Evolutionary conservation across 2,888 invertebrate species (phyloP), one percentile per base, ranked within the genome.

Genomic region (Glomeris marginata): DNA sequence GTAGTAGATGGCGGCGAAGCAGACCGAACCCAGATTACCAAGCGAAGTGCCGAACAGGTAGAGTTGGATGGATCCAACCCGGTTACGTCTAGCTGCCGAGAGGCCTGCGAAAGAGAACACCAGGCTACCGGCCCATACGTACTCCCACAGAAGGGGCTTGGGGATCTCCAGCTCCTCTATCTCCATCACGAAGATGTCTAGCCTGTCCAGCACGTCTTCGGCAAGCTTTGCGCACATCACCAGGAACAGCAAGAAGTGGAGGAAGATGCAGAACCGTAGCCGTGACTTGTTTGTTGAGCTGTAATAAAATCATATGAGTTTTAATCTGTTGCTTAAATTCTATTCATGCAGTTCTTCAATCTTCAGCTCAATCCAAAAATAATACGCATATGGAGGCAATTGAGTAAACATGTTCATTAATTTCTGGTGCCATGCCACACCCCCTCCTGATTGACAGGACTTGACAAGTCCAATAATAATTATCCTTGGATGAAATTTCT

Each of bases 241-340:
- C 66, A 91, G 77, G 68, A 87, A 87, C 61, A 95, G 73, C 55
- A 90, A 69, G 63, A 87, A 82, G 70, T 97, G 97, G 69, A 88
- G 83, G 71, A 88, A 84, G 70, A 94, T 84, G 69, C 91, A 87
- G 67, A 84, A 85, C 71, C 88, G 90, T 68, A 98, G 77, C 63
- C 95, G 80, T 57, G 86, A 86, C 74, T 98, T 98, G 74, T 91
- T 92, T 65, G 86, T 74, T 64, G 90, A 88, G 75, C 97, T 97
- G 78, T 63, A 80, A 79, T 61, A n/a, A n/a, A n/a, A n/a, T n/a
- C n/a, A n/a, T n/a, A 62, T 62, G 47, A 52, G 54, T 43, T 51
- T 45, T 35, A 36, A 36, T 22, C 47, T 11, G 20, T 13, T 15
- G 41, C 21, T 21, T 47, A 53, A 45, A 45, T 47, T 43, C 42